Evolutionary conservation across 2,113 vertebrate species (phyloP), one percentile per base, ranked within the genome.

Genomic region (Pterocles gutturalis): DNA sequence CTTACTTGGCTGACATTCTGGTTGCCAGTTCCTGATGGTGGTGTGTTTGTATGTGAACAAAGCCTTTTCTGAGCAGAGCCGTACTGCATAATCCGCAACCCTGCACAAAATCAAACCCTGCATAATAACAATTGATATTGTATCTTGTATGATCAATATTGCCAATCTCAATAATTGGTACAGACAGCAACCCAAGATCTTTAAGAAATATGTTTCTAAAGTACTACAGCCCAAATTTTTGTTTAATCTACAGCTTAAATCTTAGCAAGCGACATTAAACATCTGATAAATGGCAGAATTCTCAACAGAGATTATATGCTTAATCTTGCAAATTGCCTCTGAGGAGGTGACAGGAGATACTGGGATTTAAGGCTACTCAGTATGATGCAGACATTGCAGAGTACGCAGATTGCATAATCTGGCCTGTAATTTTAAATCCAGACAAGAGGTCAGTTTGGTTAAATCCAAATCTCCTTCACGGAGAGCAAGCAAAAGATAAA

Each of bases 351-450:
- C 33, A 87, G 29, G 43, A 95, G 60, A 86, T 82, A 67, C 3
- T 8, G 41, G 61, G 62, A 88, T 79, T 80, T 82, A 82, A 33
- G 91, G 46, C 54, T 38, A n/a, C 33, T 72, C 46, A 80, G 49
- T 29, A 86, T 49, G 24, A 82, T 49, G 36, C 62, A 90, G 84
- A 90, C 29, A 70, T 24, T 83, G 70, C 60, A 82, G 53, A 72
- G 29, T 22, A 79, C 36, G 45, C n/a, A 53, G 66, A 69, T 85
- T 94, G 87, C 62, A 92, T 92, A 83, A 94, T 87, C 90, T 79
- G 92, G 38, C 7, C 41, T 29, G 36, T 80, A 92, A 77, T 88
- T 96, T 94, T 85, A 86, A 93, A 94, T 62, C 36, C 34, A 80
- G 62, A 14, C 36, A 93, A 69, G 54, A 93, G 25, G 70, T 86